These are phyloP conservation scores for Arion vulgaris DNA, from an alignment of 1,140 invertebrate species.

Conservation along the genomic window DNA sequence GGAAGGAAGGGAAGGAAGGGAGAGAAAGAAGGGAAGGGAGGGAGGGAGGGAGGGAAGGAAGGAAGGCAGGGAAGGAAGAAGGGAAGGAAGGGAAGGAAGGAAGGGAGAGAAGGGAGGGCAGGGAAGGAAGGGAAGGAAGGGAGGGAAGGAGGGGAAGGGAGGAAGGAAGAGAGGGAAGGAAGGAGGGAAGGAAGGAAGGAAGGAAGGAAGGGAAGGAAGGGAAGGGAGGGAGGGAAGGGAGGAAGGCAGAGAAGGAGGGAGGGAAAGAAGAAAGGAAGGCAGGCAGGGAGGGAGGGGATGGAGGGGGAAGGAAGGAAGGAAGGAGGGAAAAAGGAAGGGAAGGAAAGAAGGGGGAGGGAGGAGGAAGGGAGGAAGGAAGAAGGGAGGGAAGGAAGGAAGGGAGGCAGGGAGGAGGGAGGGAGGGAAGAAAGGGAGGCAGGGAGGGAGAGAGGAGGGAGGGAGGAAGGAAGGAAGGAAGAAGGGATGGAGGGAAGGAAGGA, in stretches of 20 bases:
- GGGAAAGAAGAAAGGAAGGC: not conserved
- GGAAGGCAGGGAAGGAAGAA: not conserved
- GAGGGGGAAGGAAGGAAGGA: too few relatives aligned
- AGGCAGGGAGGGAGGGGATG: too few relatives aligned
- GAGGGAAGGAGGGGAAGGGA: not conserved
- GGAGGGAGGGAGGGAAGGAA: constrained; percentile 4
- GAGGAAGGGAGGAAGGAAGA: not conserved
- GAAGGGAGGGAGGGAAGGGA: constrained; percentile 31
- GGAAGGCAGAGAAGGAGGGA: constrained; percentile 35
- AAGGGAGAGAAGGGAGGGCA: constrained; percentile 19
- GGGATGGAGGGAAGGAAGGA: too few relatives aligned
- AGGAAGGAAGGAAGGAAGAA: not conserved
- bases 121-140: not conserved
- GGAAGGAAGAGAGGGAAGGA: not conserved
- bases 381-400: constrained; percentile 14
- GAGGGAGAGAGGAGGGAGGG: not conserved
- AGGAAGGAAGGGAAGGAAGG: not conserved
- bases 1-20: not conserved
- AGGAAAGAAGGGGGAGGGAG: too few relatives aligned
- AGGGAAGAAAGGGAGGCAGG: not conserved
- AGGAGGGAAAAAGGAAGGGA: too few relatives aligned
- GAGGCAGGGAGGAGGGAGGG: not conserved
- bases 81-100: constrained; percentile 14
- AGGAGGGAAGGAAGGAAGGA: not conserved
- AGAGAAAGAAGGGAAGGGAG: not conserved